Evolutionary conservation across 1,140 invertebrate genomes (phyloP).

Genomic region (Piezodorus guildinii): DNA sequence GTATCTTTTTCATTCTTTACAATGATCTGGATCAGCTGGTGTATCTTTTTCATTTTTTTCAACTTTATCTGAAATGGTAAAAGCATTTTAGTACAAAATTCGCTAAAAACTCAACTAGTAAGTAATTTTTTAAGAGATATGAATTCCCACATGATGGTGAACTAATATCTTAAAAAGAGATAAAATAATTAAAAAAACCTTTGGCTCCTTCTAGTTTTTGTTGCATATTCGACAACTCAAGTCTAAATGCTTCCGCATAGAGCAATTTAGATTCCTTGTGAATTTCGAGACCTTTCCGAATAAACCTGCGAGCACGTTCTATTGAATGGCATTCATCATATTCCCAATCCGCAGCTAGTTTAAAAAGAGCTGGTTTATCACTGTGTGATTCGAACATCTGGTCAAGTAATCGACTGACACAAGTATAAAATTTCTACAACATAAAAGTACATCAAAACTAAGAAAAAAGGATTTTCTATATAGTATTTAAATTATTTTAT

Average conservation of each 20-base stretch:
- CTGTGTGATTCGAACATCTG: slow-evolving; percentile 49
- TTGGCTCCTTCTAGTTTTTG: slow-evolving; percentile 24
- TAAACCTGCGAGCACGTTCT: slow-evolving; percentile 49
- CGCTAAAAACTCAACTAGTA: too few species aligned
- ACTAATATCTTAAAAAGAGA: too few species aligned
- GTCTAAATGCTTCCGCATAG: slow-evolving; percentile 42
- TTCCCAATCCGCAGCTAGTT: slow-evolving; percentile 61
- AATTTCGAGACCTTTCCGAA: slow-evolving; percentile 53
- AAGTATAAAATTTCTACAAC: slow-evolving; percentile 34
- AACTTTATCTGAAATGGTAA: too few species aligned
- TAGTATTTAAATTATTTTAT: too few species aligned
- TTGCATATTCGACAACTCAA: slow-evolving; percentile 28
- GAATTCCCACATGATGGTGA: too few species aligned
- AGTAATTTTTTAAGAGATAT: too few species aligned
- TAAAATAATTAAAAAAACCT: slow-evolving; percentile 18
- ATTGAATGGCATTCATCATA: slow-evolving; percentile 51
- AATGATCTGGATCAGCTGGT: too few species aligned
- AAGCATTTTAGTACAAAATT: too few species aligned
- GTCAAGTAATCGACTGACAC: slow-evolving; percentile 39
- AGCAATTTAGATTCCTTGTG: slow-evolving; percentile 49
- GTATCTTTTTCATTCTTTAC: background rate
- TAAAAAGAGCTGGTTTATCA: slow-evolving; percentile 59
- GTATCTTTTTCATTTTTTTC: too few species aligned
- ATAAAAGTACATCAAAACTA: slow-evolving; percentile 12
- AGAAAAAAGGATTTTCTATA: too few species aligned